Evolutionary conservation across 2,797 vertebrate species (phyloP).

Genomic region (Catamblyrhynchus diadema): DNA sequence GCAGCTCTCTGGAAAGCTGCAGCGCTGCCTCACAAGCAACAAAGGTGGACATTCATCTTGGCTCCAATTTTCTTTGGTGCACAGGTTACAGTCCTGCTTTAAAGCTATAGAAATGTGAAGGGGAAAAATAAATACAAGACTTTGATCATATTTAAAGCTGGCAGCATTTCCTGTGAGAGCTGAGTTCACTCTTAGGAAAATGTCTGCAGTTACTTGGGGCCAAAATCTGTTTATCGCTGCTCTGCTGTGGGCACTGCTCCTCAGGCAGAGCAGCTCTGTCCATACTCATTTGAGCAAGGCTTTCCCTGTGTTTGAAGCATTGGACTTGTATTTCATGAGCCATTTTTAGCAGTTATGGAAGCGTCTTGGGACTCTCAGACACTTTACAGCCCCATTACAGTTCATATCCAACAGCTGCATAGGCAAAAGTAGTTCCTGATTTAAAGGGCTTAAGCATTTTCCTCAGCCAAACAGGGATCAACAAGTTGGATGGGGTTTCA

Average conservation of each 20-base stretch:
- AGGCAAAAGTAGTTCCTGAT: background rate
- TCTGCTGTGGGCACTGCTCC: background rate
- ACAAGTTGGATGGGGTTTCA: conserved; percentile 18
- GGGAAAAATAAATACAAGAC: background rate
- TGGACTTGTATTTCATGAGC: background rate
- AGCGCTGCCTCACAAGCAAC: background rate
- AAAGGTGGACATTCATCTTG: background rate
- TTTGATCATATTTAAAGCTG: background rate
- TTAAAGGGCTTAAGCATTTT: conserved; percentile 23
- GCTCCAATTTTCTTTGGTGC: background rate
- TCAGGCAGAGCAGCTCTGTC: background rate
- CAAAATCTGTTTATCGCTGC: background rate
- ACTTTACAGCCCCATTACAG: background rate
- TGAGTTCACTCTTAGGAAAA: background rate
- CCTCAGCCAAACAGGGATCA: conserved; percentile 4
- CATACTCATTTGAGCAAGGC: background rate
- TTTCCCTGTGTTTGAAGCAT: background rate
- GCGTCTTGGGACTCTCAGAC: background rate
- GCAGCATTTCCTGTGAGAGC: background rate
- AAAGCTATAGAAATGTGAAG: background rate
- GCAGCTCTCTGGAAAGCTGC: background rate
- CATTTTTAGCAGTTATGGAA: background rate
- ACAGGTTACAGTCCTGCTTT: background rate
- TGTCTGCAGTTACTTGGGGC: background rate
- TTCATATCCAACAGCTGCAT: background rate